A percentile compares a stretch with the other conserved stretches of the same genome.
Conservation (phyloP, 1,140 invertebrate genomes). For the Notospermus geniculatus region DNA sequence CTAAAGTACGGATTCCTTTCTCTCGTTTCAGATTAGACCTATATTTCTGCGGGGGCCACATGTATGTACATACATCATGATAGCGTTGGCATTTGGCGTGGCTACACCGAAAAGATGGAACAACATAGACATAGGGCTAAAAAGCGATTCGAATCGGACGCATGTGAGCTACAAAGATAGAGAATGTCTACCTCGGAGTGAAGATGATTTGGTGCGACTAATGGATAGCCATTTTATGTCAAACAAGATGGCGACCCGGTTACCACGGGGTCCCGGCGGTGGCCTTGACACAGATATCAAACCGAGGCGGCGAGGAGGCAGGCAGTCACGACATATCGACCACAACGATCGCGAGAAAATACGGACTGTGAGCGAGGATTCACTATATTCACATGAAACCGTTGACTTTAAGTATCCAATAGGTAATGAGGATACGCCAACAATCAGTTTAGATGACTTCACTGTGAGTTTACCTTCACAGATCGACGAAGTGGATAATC, state of each 20-base stretch:
- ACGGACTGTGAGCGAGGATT: constrained; percentile 1
- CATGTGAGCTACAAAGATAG: constrained; percentile 3
- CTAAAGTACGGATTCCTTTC: too few relatives aligned
- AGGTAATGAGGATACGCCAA: neutral
- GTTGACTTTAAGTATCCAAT: neutral
- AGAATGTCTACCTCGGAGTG: constrained; percentile 2
- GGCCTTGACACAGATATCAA: neutral
- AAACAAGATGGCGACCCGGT: neutral
- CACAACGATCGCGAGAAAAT: constrained; percentile 21
- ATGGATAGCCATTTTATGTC: constrained; percentile 4
- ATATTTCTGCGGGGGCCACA: too few relatives aligned
- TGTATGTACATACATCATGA: too few relatives aligned
- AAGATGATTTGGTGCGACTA: constrained; percentile 4
- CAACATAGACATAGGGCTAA: too few relatives aligned
- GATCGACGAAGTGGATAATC: constrained; percentile 21
- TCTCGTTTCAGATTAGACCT: too few relatives aligned
- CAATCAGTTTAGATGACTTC: neutral
- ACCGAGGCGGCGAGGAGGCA: neutral
- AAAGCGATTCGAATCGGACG: neutral
- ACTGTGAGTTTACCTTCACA: constrained; percentile 8
- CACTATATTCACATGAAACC: neutral
- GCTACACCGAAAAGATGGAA: too few relatives aligned
- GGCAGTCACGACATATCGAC: neutral
- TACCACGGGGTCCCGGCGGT: neutral
- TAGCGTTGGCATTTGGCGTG: too few relatives aligned